phyloP scores from a whole-genome alignment of 1,140 invertebrate genomes.

The Ostrea edulis region DNA sequence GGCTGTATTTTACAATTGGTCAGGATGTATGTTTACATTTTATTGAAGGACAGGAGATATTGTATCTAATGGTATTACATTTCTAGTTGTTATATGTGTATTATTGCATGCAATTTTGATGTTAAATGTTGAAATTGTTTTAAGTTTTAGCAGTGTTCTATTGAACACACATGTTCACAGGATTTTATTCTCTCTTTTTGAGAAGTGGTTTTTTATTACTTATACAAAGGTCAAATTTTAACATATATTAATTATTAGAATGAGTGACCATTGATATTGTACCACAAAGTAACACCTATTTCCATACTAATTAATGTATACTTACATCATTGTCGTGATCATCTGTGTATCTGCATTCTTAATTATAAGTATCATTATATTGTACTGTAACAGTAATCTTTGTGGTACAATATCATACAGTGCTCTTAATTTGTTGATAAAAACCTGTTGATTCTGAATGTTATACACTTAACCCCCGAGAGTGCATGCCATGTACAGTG shows the following conservation, averaged over 20 bases:
- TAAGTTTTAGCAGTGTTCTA: constrained; percentile 35
- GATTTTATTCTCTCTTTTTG: constrained; percentile 24
- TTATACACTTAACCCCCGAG: constrained; percentile 4
- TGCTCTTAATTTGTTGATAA: constrained; percentile 5
- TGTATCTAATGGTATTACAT: constrained; percentile 22
- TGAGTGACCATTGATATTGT: constrained; percentile 19
- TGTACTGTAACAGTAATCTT: not conserved
- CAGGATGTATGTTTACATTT: constrained; percentile 16
- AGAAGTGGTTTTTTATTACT: not conserved
- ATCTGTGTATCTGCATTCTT: not conserved
- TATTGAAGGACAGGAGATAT: constrained; percentile 34
- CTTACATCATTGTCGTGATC: not conserved
- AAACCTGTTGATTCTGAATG: constrained; percentile 1
- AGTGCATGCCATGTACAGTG: constrained; percentile 23
- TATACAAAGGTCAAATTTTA: constrained; percentile 27
- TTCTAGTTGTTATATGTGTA: constrained; percentile 14
- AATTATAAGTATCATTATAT: not conserved
- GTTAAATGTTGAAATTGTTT: constrained; percentile 15
- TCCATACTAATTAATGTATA: not conserved
- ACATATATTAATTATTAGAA: not conserved
- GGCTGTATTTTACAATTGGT: constrained; percentile 6
- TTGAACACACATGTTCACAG: constrained; percentile 19
- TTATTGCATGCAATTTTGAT: constrained; percentile 35
- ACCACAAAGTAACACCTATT: not conserved
- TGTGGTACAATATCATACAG: constrained; percentile 25